Percentiles rank a stretch among this genome's conserved stretches.
These are phyloP conservation scores for Sprattus sprattus DNA, from an alignment of 2,113 vertebrate genomes.

Conservation along the genomic window DNA sequence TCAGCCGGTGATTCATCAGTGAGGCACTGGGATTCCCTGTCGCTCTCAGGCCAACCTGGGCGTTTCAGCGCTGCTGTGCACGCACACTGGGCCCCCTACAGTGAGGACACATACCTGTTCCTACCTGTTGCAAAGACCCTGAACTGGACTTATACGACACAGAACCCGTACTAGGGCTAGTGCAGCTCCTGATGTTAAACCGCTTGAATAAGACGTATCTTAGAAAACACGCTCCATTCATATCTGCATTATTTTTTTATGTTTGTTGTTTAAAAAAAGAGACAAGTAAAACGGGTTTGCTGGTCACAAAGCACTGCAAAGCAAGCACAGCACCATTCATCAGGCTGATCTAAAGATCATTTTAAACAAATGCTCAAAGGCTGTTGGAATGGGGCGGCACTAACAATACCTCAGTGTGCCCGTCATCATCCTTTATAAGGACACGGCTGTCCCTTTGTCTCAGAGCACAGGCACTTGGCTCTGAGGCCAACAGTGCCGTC, in stretches of 20 bases:
- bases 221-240: not conserved
- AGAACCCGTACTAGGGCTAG: too few relatives aligned
- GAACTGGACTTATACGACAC: not conserved
- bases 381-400: not conserved
- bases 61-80: not conserved
- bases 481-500: not conserved
- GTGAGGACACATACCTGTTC: not conserved
- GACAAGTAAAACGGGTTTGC: not conserved
- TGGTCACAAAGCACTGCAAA: not conserved
- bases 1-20: not conserved
- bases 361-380: not conserved
- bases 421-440: not conserved
- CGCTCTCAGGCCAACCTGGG: not conserved
- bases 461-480: not conserved
- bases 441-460: not conserved
- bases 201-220: not conserved
- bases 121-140: not conserved
- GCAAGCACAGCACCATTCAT: not conserved
- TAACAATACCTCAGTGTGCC: not conserved
- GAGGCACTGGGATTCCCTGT: conserved; percentile 17
- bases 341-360: not conserved
- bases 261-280: not conserved
- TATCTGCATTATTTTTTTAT: not conserved
- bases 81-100: not conserved
- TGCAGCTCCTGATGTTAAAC: too few relatives aligned